Percentiles rank a stretch among this genome's conserved stretches.
Evolutionary conservation across 1,140 invertebrate genomes (phyloP).

Genomic region (Plectrocnemia conspersa): DNA sequence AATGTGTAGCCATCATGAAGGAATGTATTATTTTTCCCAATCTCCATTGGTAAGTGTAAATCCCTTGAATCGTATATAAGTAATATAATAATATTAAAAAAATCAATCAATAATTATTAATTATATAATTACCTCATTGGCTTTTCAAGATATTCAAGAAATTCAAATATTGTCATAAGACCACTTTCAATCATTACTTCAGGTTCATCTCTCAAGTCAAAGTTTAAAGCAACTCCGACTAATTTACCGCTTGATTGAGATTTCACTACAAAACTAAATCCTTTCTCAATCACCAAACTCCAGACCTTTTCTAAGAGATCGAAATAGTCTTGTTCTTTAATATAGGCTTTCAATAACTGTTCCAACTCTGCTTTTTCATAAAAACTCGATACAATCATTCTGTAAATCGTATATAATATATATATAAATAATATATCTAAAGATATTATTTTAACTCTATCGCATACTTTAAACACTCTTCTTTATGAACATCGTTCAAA

Average conservation of each 20-base stretch:
- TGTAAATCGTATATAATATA: conserved; percentile 41
- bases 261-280: conserved; percentile 66
- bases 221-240: conserved; percentile 68
- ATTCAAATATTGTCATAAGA: conserved; percentile 69
- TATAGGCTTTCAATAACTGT: conserved; percentile 63
- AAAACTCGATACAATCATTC: conserved; percentile 78
- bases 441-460: conserved; percentile 1
- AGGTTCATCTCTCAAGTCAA: conserved; percentile 74
- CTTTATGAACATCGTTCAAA: conserved; percentile 8
- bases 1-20: conserved; percentile 80
- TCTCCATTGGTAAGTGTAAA: conserved; percentile 57
- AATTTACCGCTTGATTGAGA: conserved; percentile 44
- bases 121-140: conserved; percentile 55
- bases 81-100: not conserved
- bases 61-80: conserved; percentile 45
- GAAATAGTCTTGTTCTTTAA: conserved; percentile 61
- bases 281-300: conserved; percentile 59
- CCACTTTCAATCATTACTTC: conserved; percentile 62
- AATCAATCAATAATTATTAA: not conserved
- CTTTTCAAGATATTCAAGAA: conserved; percentile 70
- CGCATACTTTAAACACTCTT: conserved; percentile 12
- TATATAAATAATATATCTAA: conserved; percentile 6
- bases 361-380: conserved; percentile 80
- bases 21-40: conserved; percentile 70
- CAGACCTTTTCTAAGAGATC: conserved; percentile 63